phyloP scores from a whole-genome alignment of 2,797 vertebrate species.

The Urosaurus nigricauda region DNA sequence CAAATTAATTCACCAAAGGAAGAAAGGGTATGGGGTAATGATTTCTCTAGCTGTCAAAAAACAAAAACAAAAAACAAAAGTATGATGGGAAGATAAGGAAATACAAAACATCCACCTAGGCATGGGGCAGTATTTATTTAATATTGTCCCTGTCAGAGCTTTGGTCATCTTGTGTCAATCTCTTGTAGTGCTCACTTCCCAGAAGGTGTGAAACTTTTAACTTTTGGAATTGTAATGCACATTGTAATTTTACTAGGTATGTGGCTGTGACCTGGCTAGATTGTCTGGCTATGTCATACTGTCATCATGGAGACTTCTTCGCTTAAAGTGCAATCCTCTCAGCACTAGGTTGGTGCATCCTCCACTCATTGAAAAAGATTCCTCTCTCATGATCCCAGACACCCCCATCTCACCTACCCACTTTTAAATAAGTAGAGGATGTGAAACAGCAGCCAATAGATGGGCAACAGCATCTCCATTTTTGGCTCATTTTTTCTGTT shows the following conservation, averaged over 20 bases:
- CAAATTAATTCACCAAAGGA: slow-evolving; percentile 52
- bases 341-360: neutral
- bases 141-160: neutral
- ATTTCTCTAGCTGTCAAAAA: neutral
- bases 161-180: neutral
- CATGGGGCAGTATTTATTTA: neutral
- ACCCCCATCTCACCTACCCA: neutral
- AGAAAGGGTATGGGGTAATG: slow-evolving; percentile 11
- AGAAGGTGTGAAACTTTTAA: slow-evolving; percentile 3
- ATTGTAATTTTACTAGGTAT: neutral
- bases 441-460: neutral
- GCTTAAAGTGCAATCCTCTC: neutral
- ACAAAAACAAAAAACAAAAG: no score
- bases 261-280: neutral
- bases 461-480: neutral
- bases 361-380: neutral
- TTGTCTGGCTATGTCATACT: neutral
- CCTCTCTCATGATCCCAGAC: neutral
- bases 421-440: neutral
- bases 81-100: neutral
- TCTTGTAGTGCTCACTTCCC: neutral
- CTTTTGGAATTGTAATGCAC: slow-evolving; percentile 7
- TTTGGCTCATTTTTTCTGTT: slow-evolving; percentile 22
- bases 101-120: neutral
- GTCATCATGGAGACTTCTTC: neutral